A percentile compares a stretch with the other conserved stretches of the same genome.
Conservation (phyloP, 1,140 invertebrate species). For the Paramacrobiotus metropolitanus region DNA sequence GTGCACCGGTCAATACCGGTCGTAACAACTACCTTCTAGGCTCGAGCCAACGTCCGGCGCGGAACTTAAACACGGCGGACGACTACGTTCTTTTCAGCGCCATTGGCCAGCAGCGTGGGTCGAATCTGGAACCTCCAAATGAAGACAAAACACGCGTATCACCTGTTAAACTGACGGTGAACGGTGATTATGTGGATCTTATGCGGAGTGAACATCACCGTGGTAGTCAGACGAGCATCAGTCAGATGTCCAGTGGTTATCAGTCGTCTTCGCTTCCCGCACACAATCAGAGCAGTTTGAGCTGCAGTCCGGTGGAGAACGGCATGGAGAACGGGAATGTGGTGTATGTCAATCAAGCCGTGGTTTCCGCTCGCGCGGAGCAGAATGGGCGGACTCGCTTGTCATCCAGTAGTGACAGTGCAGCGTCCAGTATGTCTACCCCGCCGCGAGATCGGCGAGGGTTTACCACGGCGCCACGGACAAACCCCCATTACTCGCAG, state of each 20-base stretch:
- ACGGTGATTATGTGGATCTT: constrained; percentile 21
- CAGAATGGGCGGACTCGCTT: constrained; percentile 19
- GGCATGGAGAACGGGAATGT: constrained; percentile 14
- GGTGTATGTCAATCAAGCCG: too few relatives aligned
- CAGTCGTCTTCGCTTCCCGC: constrained; percentile 61
- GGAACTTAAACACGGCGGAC: constrained; percentile 20
- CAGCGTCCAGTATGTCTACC: constrained; percentile 14
- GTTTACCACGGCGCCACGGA: constrained; percentile 19
- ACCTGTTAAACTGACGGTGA: constrained; percentile 2
- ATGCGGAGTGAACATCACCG: constrained; percentile 15
- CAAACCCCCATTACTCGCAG: constrained; percentile 17
- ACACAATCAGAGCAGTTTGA: constrained; percentile 17
- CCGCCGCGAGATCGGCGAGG: constrained; percentile 14
- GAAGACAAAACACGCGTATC: constrained; percentile 8
- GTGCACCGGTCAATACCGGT: not conserved
- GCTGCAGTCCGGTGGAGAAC: constrained; percentile 9
- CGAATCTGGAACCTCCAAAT: constrained; percentile 9
- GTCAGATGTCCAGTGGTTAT: constrained; percentile 56
- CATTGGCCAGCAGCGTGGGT: constrained; percentile 9
- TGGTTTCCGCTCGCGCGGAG: too few relatives aligned
- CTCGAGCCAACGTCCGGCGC: constrained; percentile 13
- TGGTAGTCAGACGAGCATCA: constrained; percentile 45
- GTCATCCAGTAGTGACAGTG: constrained; percentile 2
- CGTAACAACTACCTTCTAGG: constrained; percentile 1
- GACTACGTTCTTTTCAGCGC: constrained; percentile 23